These are phyloP conservation scores for Anoplius nigerrimus DNA, from an alignment of 2,888 invertebrate species.

Conservation along the genomic window DNA sequence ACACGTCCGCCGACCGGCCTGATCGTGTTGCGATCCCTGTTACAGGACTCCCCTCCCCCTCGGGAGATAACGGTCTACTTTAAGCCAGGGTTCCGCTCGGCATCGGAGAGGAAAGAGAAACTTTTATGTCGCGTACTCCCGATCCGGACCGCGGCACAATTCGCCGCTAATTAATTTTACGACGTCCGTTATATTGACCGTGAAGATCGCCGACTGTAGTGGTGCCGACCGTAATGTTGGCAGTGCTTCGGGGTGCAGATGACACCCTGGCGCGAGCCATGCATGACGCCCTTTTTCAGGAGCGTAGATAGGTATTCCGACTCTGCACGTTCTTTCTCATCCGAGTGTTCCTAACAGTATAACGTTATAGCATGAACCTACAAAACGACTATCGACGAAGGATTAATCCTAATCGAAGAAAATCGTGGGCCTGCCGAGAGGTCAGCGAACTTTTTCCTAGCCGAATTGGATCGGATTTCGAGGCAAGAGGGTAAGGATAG, in stretches of 20 bases:
- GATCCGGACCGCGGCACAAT: constrained; percentile 58
- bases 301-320: constrained; percentile 31
- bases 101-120: constrained; percentile 4
- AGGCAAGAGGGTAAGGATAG: constrained; percentile 36
- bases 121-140: constrained; percentile 6
- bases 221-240: constrained; percentile 12
- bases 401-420: too few species aligned
- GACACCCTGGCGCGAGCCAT: constrained; percentile 62
- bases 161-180: constrained; percentile 69
- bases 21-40: not conserved
- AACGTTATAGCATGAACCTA: too few species aligned
- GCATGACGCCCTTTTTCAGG: constrained; percentile 66
- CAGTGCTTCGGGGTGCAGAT: constrained; percentile 53
- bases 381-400: too few species aligned
- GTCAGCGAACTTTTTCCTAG: constrained; percentile 27
- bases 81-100: not conserved
- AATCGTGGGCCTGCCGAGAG: too few species aligned
- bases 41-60: not conserved
- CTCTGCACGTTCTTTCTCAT: too few species aligned
- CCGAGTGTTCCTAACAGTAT: too few species aligned
- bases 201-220: constrained; percentile 59
- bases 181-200: constrained; percentile 67
- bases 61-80: not conserved
- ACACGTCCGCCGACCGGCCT: not conserved
- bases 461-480: constrained; percentile 45